Conservation (phyloP, 2,113 vertebrate genomes). For the Hippotragus niger region DNA sequence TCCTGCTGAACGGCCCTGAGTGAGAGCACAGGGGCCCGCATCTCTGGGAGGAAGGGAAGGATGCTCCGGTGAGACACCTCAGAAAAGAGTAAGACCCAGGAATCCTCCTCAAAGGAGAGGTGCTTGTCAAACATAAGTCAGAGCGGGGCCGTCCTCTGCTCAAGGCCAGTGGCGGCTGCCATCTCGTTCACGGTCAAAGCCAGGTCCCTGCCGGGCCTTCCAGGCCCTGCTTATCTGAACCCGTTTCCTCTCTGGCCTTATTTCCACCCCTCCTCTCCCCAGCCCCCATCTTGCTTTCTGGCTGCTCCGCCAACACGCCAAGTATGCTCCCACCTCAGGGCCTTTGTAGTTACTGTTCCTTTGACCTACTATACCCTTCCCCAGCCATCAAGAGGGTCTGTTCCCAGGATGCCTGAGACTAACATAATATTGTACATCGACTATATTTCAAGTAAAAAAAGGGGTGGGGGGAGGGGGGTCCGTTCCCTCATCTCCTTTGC, state of each 20-base stretch:
- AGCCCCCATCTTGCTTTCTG: not conserved
- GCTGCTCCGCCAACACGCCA: not conserved
- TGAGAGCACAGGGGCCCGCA: not conserved
- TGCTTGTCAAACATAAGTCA: not conserved
- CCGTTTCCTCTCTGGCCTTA: not conserved
- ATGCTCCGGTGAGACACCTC: not conserved
- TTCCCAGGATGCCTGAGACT: not conserved
- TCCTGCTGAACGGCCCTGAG: not conserved
- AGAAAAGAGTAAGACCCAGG: not conserved
- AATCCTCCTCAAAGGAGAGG: not conserved
- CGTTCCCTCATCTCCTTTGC: not conserved
- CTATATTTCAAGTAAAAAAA: not conserved
- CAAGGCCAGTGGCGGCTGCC: not conserved
- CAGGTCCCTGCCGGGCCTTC: not conserved
- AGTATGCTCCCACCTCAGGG: not conserved
- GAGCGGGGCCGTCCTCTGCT: too few relatives aligned
- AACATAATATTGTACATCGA: not conserved
- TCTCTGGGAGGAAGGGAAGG: not conserved
- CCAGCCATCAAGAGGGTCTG: not conserved
- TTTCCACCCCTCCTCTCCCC: not conserved
- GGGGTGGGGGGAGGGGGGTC: accelerated
- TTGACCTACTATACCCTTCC: not conserved
- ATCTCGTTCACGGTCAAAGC: not conserved
- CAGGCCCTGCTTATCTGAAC: not conserved
- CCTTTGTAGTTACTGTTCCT: not conserved